A percentile compares a stretch with the other conserved stretches of the same genome.
These are phyloP conservation scores for Scopus umbretta DNA, from an alignment of 2,113 vertebrate genomes.

Conservation along the genomic window DNA sequence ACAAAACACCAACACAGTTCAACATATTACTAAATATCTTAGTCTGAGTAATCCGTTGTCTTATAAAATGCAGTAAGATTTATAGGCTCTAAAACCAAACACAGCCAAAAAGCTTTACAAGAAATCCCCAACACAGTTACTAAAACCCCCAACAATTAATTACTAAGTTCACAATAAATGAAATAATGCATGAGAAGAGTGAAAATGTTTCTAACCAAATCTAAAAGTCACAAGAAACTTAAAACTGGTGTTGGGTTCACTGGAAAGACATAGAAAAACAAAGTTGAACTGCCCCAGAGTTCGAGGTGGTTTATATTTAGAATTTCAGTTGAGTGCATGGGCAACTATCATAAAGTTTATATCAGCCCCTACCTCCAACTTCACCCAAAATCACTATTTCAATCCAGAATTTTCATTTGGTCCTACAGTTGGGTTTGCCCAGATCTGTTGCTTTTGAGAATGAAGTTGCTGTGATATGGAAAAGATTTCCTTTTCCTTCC, in stretches of 20 bases:
- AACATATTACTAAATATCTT: not conserved
- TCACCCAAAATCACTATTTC: not conserved
- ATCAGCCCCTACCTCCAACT: not conserved
- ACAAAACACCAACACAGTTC: not conserved
- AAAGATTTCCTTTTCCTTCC: not conserved
- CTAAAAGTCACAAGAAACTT: not conserved
- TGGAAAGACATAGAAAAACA: not conserved
- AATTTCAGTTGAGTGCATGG: not conserved
- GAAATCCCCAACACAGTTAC: not conserved
- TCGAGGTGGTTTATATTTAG: not conserved
- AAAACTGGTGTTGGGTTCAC: not conserved
- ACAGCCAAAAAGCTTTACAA: conserved; percentile 1
- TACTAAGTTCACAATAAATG: not conserved
- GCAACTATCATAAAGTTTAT: not conserved
- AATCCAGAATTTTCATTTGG: not conserved
- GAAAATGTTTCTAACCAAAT: conserved; percentile 6
- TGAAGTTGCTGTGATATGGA: not conserved
- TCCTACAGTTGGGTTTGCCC: not conserved
- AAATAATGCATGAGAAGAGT: not conserved
- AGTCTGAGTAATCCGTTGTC: not conserved
- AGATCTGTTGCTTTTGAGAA: not conserved
- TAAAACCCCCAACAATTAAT: not conserved
- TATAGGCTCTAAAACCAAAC: not conserved
- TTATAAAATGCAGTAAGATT: not conserved
- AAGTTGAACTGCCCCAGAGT: not conserved